These are phyloP conservation scores for Micrasema minimum DNA, from an alignment of 1,140 invertebrate genomes.

Conservation along the genomic window DNA sequence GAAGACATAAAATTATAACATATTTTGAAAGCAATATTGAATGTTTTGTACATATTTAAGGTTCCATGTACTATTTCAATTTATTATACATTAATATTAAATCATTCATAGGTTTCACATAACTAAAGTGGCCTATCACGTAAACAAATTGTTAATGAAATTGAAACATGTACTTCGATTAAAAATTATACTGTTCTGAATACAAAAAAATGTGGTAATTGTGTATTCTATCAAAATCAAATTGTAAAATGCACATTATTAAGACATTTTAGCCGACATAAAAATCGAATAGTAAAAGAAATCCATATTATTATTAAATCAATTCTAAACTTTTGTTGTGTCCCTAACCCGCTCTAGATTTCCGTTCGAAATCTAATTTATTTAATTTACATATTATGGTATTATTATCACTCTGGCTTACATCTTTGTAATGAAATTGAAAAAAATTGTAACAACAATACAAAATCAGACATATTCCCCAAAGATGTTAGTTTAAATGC, in stretches of 20 bases:
- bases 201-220: not conserved
- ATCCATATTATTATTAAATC: constrained; percentile 4
- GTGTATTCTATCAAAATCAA: too few relatives aligned
- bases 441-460: constrained; percentile 24
- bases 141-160: too few relatives aligned
- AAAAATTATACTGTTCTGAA: not conserved
- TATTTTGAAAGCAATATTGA: too few relatives aligned
- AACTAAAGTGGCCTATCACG: too few relatives aligned
- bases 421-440: constrained; percentile 10
- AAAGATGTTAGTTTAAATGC: not conserved
- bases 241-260: constrained; percentile 11
- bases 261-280: constrained; percentile 8
- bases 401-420: constrained; percentile 31
- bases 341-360: constrained; percentile 17
- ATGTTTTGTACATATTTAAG: too few relatives aligned
- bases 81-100: too few relatives aligned
- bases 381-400: constrained; percentile 16
- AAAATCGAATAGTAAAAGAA: constrained; percentile 11
- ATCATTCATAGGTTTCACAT: too few relatives aligned
- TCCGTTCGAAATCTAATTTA: constrained; percentile 20
- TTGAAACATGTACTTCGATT: not conserved
- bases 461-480: constrained; percentile 29
- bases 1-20: too few relatives aligned
- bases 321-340: constrained; percentile 16
- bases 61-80: too few relatives aligned